Conservation (phyloP, 2,797 vertebrate genomes). For the Buceros bicornis region DNA sequence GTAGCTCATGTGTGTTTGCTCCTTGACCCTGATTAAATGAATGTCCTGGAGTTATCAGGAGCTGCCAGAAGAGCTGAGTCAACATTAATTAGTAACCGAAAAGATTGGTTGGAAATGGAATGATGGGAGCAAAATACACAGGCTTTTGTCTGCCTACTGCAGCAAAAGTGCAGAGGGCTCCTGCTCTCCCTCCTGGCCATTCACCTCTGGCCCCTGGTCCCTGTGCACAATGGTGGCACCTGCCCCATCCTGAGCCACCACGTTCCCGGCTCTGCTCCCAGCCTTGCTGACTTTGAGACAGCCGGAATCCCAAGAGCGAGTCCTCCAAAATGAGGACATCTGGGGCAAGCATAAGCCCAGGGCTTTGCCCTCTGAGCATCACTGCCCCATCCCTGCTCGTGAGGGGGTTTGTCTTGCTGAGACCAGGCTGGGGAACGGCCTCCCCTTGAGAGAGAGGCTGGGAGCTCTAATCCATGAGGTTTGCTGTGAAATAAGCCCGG, state of each 20-base stretch:
- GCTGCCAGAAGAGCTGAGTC: neutral
- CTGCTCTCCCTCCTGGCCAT: neutral
- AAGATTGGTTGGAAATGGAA: neutral
- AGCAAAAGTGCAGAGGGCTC: conserved; percentile 52
- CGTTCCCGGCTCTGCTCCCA: neutral
- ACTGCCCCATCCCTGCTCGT: fast-evolving
- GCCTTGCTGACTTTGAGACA: neutral
- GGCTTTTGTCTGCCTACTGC: conserved; percentile 35
- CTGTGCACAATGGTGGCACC: fast-evolving
- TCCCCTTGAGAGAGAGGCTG: neutral
- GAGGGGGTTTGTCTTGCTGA: neutral
- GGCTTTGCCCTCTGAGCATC: neutral
- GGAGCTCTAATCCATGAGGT: neutral
- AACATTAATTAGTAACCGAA: conserved; percentile 69
- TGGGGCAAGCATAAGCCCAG: fast-evolving
- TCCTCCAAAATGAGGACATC: neutral
- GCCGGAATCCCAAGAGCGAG: neutral
- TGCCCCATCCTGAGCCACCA: neutral
- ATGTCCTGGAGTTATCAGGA: neutral
- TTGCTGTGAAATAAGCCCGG: neutral
- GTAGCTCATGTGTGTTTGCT: neutral
- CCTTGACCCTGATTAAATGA: conserved; percentile 59
- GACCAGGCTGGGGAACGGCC: neutral
- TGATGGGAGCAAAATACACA: conserved; percentile 68
- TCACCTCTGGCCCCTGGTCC: conserved; percentile 14